Conservation (phyloP, 2,797 vertebrate genomes). For the Xyrichtys novacula region DNA sequence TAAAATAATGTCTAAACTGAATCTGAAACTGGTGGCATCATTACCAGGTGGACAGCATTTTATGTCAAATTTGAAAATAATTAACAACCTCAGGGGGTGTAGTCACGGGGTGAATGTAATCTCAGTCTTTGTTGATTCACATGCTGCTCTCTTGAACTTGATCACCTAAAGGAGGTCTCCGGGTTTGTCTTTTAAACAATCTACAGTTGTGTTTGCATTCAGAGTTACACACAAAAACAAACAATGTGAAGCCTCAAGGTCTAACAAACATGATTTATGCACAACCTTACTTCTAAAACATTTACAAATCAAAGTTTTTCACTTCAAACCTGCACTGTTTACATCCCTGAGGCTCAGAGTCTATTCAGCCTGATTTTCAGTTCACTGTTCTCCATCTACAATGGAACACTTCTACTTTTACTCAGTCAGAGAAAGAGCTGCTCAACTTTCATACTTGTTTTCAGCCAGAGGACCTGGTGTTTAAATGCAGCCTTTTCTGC, state of each 20-base stretch:
- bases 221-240: not conserved
- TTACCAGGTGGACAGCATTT: not conserved
- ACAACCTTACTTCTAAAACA: not conserved
- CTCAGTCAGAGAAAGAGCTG: too few species aligned
- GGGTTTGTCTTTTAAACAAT: not conserved
- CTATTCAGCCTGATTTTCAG: not conserved
- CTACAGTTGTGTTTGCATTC: not conserved
- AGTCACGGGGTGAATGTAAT: not conserved
- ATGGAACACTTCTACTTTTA: too few species aligned
- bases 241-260: not conserved
- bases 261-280: not conserved
- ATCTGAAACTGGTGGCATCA: not conserved
- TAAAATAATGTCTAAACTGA: not conserved
- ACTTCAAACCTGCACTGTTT: not conserved
- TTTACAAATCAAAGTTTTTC: not conserved
- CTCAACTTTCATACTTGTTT: too few species aligned
- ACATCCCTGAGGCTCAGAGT: not conserved
- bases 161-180: not conserved
- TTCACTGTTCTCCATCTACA: not conserved
- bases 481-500: too few species aligned
- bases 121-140: not conserved
- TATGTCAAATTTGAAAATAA: not conserved
- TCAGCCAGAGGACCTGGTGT: too few species aligned
- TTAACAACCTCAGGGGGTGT: not conserved
- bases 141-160: not conserved